Conservation (phyloP, 2,113 vertebrate genomes). For the Myodes glareolus region DNA sequence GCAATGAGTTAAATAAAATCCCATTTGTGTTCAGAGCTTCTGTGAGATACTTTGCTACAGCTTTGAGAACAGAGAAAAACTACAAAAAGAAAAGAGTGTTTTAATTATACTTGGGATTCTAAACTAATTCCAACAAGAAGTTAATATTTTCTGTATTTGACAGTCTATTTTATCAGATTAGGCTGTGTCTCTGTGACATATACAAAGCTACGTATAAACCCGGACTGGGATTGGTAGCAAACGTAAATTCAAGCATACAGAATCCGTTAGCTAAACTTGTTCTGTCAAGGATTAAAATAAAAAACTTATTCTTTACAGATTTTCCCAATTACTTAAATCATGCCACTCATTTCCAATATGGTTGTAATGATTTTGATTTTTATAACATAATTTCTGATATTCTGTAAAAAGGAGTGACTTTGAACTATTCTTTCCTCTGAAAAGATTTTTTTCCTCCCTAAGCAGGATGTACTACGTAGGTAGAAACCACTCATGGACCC, state of each 20-base stretch:
- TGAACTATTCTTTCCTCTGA: slow-evolving; percentile 63
- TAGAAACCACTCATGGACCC: slow-evolving; percentile 52
- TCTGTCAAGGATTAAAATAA: slow-evolving; percentile 68
- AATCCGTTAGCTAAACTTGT: slow-evolving; percentile 67
- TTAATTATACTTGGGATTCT: neutral
- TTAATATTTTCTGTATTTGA: slow-evolving; percentile 59
- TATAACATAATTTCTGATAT: slow-evolving; percentile 51
- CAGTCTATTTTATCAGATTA: slow-evolving; percentile 47
- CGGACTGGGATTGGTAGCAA: slow-evolving; percentile 46
- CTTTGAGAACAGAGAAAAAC: neutral
- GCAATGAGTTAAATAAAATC: neutral
- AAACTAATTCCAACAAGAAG: slow-evolving; percentile 45
- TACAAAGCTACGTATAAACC: slow-evolving; percentile 59
- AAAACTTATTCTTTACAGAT: slow-evolving; percentile 63
- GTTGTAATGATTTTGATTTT: slow-evolving; percentile 65
- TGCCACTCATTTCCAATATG: slow-evolving; percentile 37
- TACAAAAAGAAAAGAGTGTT: neutral
- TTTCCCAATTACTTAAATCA: slow-evolving; percentile 64
- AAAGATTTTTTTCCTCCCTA: slow-evolving; percentile 57
- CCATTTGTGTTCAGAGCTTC: neutral
- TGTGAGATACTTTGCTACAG: neutral
- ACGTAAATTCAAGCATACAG: slow-evolving; percentile 63
- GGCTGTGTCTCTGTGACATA: slow-evolving; percentile 39
- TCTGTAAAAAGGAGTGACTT: slow-evolving; percentile 59
- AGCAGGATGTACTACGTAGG: slow-evolving; percentile 57